Base-by-base conservation (phyloP, 2,797 vertebrate species). In the Oceanodroma leucorhoa region DNA sequence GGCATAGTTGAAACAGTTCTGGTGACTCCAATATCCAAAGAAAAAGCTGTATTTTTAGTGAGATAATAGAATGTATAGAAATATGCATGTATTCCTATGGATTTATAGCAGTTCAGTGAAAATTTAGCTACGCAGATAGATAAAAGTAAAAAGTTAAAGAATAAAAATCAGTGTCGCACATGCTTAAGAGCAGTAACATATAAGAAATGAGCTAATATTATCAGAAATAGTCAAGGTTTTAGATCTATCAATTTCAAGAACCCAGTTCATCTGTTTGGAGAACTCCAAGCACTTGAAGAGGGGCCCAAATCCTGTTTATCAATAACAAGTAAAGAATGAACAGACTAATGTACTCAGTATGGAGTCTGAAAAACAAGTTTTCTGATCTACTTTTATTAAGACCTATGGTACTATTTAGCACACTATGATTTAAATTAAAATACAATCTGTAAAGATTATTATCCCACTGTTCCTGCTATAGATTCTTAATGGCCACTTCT, bases 391-490 rank as follows among this genome's bases (percentile, higher is more conserved):
- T 79, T 17, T 89, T 78, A n/a, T 87, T 71, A 71, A 77, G 65
- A 53, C 34, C 32, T 82, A 72, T 6, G 11, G 23, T 78, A 62
- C 36, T 84, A 66, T 76, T 96, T 83, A 91, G 45, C 58, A 85
- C 53, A 55, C 64, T 23, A 29, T 41, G 71, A 70, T 73, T 85
- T 87, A 85, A 93, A 77, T 81, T 85, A 91, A 95, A 96, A 65
- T 55, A 23, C 40, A 75, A 24, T 69, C 77, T 85, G 6, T 73
- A 77, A 90, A 91, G 54, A 87, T 91, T 95, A 90, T 76, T 92
- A 79, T 83, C 78, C 55, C 65, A 55, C 29, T 82, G 53, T 38
- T 95, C 65, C 55, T 94, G 53, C 24, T 50, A 67, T 13, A 41
- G 67, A 54, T 89, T 85, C 57, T 95, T 93, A 89, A 92, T 54